A percentile compares a stretch with the other conserved stretches of the same genome.
These are phyloP conservation scores for Entelurus aequoreus DNA, from an alignment of 2,113 vertebrate species.

Conservation along the genomic window DNA sequence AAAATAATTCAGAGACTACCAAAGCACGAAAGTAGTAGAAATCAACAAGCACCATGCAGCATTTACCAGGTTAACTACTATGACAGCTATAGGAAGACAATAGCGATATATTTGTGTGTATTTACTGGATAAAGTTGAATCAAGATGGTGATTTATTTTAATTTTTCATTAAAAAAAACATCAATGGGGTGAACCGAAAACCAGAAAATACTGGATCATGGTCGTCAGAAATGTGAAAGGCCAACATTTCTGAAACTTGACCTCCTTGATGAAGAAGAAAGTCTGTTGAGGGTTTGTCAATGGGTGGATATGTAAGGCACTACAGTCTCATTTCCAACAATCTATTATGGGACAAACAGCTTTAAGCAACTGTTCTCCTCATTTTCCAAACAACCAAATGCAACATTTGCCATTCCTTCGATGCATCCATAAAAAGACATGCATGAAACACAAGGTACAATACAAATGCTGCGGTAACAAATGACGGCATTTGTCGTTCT, in stretches of 20 bases:
- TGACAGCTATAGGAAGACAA: neutral
- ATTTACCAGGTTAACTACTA: neutral
- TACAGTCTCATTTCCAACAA: slow-evolving; percentile 42
- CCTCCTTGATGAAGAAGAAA: neutral
- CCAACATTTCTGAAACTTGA: neutral
- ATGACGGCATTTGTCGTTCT: neutral
- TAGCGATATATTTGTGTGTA: too few species aligned
- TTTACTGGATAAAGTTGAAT: too few species aligned
- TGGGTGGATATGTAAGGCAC: slow-evolving; percentile 70
- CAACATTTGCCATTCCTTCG: slow-evolving; percentile 2
- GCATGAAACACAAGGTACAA: neutral
- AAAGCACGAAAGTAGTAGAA: neutral
- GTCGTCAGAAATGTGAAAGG: neutral
- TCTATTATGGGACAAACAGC: too few species aligned
- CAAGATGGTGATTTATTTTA: neutral
- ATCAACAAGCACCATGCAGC: neutral
- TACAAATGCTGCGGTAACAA: neutral
- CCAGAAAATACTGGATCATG: neutral
- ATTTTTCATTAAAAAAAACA: neutral
- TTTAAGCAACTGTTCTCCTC: neutral
- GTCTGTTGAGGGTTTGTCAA: neutral
- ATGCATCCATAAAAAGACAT: neutral
- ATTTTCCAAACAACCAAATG: slow-evolving; percentile 19
- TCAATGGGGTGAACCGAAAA: too few species aligned
- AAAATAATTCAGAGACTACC: neutral